Evolutionary conservation across 2,888 invertebrate genomes (phyloP), one percentile per base, ranked within the genome.

Genomic region (Eubasilissa splendida): DNA sequence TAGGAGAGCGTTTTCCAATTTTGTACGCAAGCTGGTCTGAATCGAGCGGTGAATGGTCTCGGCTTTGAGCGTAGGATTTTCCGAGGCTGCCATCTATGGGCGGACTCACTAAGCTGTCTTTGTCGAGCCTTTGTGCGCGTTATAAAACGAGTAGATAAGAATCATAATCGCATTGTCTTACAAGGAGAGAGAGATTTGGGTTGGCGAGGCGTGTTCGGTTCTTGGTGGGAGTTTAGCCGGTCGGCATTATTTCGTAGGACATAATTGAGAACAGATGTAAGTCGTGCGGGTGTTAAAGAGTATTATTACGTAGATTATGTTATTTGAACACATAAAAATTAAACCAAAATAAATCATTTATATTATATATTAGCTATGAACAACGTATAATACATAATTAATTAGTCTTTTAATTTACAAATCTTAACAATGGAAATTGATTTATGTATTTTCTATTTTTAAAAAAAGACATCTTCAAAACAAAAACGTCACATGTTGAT

Each of bases 71-170:
- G 66, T 70, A 53, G 66, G 14, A 52, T 70, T 70, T 70, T 58
- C 58, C 73, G 33, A 73, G 9, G 73, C 58, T 70, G 73, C 58
- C 73, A 42, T 73, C 73, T 73, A 56, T 59, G 73, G 73, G 73
- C 73, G 58, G 33, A 58, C 42, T 70, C 53, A 3, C 14, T 22
- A 70, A 70, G 9, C 53, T 70, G 14, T 53, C 70, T 70, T 66
- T 70, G 70, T 70, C 70, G 53, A 14, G 70, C 70, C n/a, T 66
- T 66, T 66, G 66, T 66, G 66, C 42, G 42, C 71, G 22, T 53
- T 53, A 71, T 56, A 71, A 71, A 58, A 73, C 56, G 42, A 42
- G 59, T 52, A 56, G 73, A 73, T 73, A 73, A 71, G 71, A 71
- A 71, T 71, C 73, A 73, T 59, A 70, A 73, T 58, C 58, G 42